Conservation (phyloP, 2,888 invertebrate genomes). For the Andrena hattorfiana region DNA sequence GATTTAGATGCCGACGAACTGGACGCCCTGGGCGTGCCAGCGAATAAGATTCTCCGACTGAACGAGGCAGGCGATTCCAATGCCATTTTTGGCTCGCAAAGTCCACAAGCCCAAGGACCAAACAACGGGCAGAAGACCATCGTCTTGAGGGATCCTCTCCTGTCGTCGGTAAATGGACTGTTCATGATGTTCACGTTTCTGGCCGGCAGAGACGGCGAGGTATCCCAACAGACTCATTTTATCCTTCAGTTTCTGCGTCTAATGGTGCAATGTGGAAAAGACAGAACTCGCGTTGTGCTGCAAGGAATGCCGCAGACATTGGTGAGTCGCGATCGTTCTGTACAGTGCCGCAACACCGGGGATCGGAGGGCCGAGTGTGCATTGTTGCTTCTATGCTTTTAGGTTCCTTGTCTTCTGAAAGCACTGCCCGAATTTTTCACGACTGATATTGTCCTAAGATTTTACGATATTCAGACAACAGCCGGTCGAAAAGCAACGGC, state of each 20-base stretch:
- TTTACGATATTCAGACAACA: conserved; percentile 92
- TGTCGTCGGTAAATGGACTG: conserved; percentile 89
- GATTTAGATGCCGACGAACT: conserved; percentile 87
- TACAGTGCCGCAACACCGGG: neutral
- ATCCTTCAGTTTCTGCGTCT: conserved; percentile 92
- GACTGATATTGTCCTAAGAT: conserved; percentile 90
- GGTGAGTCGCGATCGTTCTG: conserved; percentile 77
- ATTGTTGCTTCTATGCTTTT: conserved; percentile 52
- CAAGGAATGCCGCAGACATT: conserved; percentile 91
- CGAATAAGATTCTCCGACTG: conserved; percentile 88
- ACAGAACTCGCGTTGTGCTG: conserved; percentile 89
- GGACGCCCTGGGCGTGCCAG: conserved; percentile 86
- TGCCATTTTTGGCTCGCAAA: conserved; percentile 85
- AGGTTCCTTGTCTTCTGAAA: conserved; percentile 92
- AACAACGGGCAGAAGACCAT: conserved; percentile 80
- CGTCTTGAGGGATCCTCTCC: conserved; percentile 88
- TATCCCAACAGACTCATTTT: conserved; percentile 94
- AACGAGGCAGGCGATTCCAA: conserved; percentile 88
- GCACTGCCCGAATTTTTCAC: conserved; percentile 92
- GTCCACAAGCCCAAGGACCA: conserved; percentile 82
- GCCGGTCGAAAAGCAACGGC: conserved; percentile 94
- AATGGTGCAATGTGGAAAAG: conserved; percentile 91
- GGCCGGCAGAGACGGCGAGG: conserved; percentile 90
- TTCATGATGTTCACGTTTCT: conserved; percentile 90
- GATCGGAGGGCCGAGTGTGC: neutral